Conservation (phyloP, 2,113 vertebrate species). For the Corynorhinus townsendii region DNA sequence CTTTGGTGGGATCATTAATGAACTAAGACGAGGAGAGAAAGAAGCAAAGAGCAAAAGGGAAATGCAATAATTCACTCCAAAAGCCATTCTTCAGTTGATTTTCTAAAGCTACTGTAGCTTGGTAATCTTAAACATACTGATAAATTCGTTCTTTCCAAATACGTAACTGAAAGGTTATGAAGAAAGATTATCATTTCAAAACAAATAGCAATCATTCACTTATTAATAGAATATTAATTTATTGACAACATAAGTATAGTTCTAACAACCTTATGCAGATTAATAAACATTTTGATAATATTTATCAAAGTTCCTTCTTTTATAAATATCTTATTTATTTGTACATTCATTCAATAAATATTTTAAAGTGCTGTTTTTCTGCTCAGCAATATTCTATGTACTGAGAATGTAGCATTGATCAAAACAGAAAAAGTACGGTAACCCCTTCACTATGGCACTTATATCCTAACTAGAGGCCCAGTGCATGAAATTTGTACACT, state of each 20-base stretch:
- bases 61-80: neutral
- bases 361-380: neutral
- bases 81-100: constrained; percentile 1
- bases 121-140: neutral
- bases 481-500: too few species aligned
- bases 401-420: neutral
- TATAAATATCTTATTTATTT: neutral
- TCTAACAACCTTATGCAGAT: neutral
- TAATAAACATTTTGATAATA: neutral
- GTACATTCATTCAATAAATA: neutral
- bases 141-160: neutral
- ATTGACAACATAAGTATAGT: too few species aligned
- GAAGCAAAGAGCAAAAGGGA: neutral
- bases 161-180: neutral
- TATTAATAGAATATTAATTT: neutral
- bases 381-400: neutral
- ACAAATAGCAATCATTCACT: neutral
- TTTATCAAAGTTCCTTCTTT: neutral
- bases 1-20: neutral
- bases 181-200: neutral
- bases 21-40: neutral
- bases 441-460: neutral
- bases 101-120: neutral
- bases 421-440: neutral
- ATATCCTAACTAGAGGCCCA: too few species aligned